phyloP scores from a whole-genome alignment of 2,888 invertebrate genomes.

The Micoletzkya japonica region DNA sequence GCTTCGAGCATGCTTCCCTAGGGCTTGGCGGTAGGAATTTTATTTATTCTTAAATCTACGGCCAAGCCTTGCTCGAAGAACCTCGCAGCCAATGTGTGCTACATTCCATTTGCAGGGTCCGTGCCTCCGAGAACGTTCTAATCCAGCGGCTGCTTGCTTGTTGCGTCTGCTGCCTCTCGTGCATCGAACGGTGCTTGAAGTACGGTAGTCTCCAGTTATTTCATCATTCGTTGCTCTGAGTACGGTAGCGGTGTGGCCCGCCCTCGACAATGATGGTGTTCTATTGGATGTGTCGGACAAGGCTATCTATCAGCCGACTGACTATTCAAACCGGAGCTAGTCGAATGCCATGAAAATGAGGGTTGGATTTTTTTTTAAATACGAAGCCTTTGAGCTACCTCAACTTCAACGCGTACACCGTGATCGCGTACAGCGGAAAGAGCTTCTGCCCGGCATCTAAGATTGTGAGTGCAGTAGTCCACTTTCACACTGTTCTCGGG shows the following conservation, averaged over 20 bases:
- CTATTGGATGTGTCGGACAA: too few relatives aligned
- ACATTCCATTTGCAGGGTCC: constrained; percentile 63
- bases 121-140: constrained; percentile 62
- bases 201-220: background rate
- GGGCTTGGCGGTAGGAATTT: too few relatives aligned
- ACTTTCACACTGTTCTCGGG: too few relatives aligned
- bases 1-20: too few relatives aligned
- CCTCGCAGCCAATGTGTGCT: too few relatives aligned
- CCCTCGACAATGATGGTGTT: too few relatives aligned
- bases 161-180: constrained; percentile 87
- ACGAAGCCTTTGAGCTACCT: constrained; percentile 72
- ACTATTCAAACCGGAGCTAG: too few relatives aligned
- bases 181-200: constrained; percentile 86
- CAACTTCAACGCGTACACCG: constrained; percentile 92
- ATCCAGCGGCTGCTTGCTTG: constrained; percentile 71
- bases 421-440: constrained; percentile 86
- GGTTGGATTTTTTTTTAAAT: background rate
- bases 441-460: constrained; percentile 87
- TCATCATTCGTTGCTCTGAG: background rate
- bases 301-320: background rate
- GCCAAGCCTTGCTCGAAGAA: too few relatives aligned
- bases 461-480: constrained; percentile 77
- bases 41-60: too few relatives aligned
- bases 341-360: background rate
- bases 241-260: too few relatives aligned